phyloP scores from a whole-genome alignment of 2,888 invertebrate genomes.

The Girardia tigrina region DNA sequence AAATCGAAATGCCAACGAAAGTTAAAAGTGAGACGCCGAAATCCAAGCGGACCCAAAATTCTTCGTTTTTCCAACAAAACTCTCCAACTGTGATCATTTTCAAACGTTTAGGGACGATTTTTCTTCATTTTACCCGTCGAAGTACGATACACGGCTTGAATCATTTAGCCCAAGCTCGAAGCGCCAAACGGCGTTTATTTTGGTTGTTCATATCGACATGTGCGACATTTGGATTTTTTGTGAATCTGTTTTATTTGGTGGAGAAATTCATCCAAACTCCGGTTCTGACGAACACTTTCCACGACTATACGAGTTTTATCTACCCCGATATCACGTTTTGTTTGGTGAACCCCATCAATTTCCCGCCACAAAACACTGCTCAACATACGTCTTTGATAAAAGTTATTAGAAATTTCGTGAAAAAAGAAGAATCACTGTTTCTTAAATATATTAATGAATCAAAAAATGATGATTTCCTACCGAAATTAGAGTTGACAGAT shows the following conservation, averaged over 20 bases:
- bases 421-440: neutral
- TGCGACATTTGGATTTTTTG: constrained; percentile 34
- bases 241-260: constrained; percentile 29
- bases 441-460: neutral
- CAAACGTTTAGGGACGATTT: neutral
- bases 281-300: constrained; percentile 28
- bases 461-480: neutral
- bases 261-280: constrained; percentile 32
- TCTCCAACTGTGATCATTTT: neutral
- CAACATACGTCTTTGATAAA: neutral
- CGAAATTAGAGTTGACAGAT: constrained; percentile 5
- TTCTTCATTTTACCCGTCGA: constrained; percentile 31
- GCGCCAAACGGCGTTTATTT: constrained; percentile 26
- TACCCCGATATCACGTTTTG: constrained; percentile 36
- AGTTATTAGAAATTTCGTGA: neutral
- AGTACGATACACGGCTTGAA: constrained; percentile 34
- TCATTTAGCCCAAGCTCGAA: constrained; percentile 35
- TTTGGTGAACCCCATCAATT: constrained; percentile 32
- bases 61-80: neutral
- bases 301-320: constrained; percentile 29
- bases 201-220: constrained; percentile 32
- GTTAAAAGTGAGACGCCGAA: neutral
- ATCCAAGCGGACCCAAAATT: neutral
- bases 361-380: constrained; percentile 32
- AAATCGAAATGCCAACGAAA: too few species aligned